phyloP scores from a whole-genome alignment of 2,797 vertebrate species.

The Betta splendens region DNA sequence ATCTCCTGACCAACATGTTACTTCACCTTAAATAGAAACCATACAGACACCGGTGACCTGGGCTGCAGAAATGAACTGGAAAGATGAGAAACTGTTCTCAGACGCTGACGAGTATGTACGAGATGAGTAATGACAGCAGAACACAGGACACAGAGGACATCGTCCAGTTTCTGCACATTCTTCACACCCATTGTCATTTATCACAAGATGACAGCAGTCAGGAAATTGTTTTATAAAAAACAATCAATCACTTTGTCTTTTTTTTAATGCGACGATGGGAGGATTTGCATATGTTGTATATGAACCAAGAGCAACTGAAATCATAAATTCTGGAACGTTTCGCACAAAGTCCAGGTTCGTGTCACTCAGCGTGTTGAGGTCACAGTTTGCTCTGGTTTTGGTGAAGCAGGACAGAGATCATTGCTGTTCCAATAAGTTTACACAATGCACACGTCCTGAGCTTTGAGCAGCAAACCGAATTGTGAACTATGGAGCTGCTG shows the following conservation, averaged over 20 bases:
- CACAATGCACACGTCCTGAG: too few species aligned
- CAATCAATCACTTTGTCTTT: constrained; percentile 7
- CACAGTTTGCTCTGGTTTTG: too few species aligned
- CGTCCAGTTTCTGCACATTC: constrained; percentile 11
- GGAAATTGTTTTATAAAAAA: constrained; percentile 23
- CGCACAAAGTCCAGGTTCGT: too few species aligned
- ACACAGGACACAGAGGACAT: constrained; percentile 1
- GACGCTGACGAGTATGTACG: constrained; percentile 10
- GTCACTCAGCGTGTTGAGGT: too few species aligned
- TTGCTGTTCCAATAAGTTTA: too few species aligned
- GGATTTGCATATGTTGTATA: neutral
- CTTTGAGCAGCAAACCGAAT: too few species aligned
- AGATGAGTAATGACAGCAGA: constrained; percentile 16
- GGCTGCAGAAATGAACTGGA: constrained; percentile 8
- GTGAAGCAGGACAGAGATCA: too few species aligned
- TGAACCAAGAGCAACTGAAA: constrained; percentile 7
- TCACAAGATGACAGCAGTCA: constrained; percentile 21
- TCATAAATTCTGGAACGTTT: too few species aligned
- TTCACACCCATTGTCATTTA: constrained; percentile 29
- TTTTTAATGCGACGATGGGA: neutral
- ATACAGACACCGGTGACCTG: neutral
- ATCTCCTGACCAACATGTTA: neutral
- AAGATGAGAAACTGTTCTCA: constrained; percentile 28
- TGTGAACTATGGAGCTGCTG: too few species aligned
- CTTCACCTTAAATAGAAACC: neutral